Percentiles rank a stretch among this genome's conserved stretches.
These are phyloP conservation scores for Stercorarius parasiticus DNA, from an alignment of 2,113 vertebrate species.

Conservation along the genomic window DNA sequence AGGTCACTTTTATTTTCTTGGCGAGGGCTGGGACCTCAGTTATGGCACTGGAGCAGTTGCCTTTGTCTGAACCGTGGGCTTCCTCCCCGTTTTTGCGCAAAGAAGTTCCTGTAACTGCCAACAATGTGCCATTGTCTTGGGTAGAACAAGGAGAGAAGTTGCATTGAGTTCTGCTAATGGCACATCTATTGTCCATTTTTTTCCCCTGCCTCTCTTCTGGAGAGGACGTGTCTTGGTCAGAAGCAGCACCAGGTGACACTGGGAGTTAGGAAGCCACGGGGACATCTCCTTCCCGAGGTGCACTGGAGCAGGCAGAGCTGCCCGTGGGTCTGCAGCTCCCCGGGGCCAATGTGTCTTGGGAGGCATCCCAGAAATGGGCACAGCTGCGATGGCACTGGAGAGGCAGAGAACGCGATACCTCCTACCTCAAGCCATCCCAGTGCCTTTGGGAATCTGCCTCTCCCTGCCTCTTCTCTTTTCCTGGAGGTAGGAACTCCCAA, in stretches of 20 bases:
- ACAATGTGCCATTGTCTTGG: neutral
- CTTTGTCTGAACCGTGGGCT: neutral
- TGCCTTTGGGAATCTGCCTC: rapidly evolving
- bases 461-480: neutral
- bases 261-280: rapidly evolving
- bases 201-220: neutral
- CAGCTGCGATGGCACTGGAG: rapidly evolving
- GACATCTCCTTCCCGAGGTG: neutral
- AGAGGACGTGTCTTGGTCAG: neutral
- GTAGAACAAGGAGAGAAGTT: neutral
- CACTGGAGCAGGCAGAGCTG: neutral
- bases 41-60: neutral
- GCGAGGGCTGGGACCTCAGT: neutral
- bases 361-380: neutral
- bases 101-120: neutral
- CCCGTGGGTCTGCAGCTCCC: neutral
- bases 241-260: neutral
- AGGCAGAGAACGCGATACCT: rapidly evolving
- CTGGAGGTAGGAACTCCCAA: neutral
- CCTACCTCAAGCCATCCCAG: neutral
- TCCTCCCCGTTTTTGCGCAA: neutral
- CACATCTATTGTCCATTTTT: rapidly evolving
- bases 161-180: neutral
- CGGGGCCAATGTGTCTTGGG: rapidly evolving
- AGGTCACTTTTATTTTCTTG: neutral